These are phyloP conservation scores for Micronycteris hirsuta DNA, from an alignment of 2,113 vertebrate genomes.

Conservation along the genomic window DNA sequence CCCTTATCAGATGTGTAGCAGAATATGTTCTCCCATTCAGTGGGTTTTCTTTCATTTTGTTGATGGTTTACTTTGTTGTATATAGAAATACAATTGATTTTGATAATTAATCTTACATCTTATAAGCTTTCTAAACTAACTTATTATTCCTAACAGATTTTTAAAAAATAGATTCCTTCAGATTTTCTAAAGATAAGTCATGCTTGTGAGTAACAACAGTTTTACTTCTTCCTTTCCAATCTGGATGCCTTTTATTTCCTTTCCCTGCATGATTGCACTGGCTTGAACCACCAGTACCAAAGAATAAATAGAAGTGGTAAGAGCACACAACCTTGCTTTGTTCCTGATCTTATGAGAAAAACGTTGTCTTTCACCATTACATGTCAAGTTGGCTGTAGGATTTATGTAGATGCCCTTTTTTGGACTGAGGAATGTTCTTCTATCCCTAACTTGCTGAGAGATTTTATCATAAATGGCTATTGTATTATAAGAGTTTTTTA, in stretches of 20 bases:
- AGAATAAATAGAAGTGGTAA: not conserved
- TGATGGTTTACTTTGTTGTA: not conserved
- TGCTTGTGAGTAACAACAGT: not conserved
- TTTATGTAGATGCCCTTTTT: not conserved
- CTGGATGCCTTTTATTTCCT: not conserved
- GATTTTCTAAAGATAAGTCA: not conserved
- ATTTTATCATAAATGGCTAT: not conserved
- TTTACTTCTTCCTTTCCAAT: not conserved
- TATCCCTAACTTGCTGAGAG: not conserved
- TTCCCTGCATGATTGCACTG: not conserved
- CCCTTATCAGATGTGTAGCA: too few relatives aligned
- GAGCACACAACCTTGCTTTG: not conserved
- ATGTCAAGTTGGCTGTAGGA: not conserved
- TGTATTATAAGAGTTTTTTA: constrained; percentile 8
- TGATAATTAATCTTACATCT: not conserved
- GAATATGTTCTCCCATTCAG: too few relatives aligned
- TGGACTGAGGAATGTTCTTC: not conserved
- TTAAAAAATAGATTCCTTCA: not conserved
- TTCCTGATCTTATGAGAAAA: not conserved
- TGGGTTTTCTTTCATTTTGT: too few relatives aligned
- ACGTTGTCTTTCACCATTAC: not conserved
- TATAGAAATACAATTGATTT: not conserved
- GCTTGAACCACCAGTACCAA: not conserved
- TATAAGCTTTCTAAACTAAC: not conserved
- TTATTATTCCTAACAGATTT: not conserved